Conservation (phyloP, 2,888 invertebrate species). For the Hetaerina titia region DNA sequence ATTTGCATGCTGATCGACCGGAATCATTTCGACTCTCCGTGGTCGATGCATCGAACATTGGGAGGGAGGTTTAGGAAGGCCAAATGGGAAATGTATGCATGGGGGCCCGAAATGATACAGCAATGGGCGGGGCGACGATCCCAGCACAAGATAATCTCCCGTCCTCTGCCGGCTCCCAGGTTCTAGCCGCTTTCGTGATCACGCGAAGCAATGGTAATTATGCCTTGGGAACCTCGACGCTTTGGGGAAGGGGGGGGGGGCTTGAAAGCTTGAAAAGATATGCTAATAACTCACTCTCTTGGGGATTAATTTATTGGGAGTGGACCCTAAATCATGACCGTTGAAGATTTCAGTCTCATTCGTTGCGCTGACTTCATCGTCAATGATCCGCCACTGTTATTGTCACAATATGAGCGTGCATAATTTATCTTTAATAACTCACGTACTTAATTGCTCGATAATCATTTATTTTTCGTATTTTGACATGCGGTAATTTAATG, state of each 20-base stretch:
- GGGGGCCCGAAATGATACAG: not conserved
- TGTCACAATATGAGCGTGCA: too few species aligned
- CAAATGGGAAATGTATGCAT: slow-evolving; percentile 7
- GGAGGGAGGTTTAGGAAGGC: not conserved
- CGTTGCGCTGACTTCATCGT: not conserved
- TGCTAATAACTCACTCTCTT: not conserved
- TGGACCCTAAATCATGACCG: not conserved
- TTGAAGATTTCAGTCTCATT: not conserved
- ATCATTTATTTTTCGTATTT: too few species aligned
- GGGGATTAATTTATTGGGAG: not conserved
- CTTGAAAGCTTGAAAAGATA: not conserved
- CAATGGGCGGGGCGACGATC: not conserved
- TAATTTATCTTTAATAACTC: too few species aligned
- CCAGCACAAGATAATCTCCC: not conserved
- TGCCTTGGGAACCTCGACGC: not conserved
- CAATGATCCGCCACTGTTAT: too few species aligned
- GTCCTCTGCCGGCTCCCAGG: not conserved
- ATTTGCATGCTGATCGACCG: not conserved
- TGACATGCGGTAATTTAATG: not conserved
- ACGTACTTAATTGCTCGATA: too few species aligned
- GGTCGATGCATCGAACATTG: not conserved
- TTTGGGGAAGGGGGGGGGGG: not conserved
- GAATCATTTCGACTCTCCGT: not conserved
- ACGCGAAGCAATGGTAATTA: not conserved
- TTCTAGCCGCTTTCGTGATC: not conserved